A percentile compares a stretch with the other conserved stretches of the same genome.
phyloP scores from a whole-genome alignment of 2,113 vertebrate species.

The Hystrix brachyura region DNA sequence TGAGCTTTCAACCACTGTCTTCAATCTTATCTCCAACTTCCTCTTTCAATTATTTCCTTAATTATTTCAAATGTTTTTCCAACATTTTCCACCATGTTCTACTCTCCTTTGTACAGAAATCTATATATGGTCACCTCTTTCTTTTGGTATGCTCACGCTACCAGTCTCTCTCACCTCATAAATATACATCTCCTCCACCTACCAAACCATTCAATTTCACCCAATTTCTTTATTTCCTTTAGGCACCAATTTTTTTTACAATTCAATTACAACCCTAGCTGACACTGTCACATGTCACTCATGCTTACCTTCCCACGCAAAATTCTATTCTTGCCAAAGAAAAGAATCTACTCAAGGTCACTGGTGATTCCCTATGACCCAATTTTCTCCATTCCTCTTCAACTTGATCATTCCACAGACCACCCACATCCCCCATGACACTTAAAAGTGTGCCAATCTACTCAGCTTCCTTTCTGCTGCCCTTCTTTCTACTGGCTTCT shows the following conservation, averaged over 20 bases:
- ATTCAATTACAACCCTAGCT: not conserved
- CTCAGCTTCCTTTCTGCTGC: not conserved
- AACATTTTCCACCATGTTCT: not conserved
- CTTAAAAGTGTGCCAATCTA: not conserved
- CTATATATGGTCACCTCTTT: not conserved
- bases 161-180: not conserved
- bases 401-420: not conserved
- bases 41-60: not conserved
- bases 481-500: not conserved
- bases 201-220: not conserved
- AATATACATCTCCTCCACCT: not conserved
- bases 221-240: not conserved
- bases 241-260: not conserved
- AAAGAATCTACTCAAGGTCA: not conserved
- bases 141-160: not conserved
- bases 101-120: not conserved
- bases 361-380: not conserved
- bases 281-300: not conserved
- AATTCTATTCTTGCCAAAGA: not conserved
- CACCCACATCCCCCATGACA: too few relatives aligned
- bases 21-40: not conserved
- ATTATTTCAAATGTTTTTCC: not conserved
- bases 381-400: not conserved
- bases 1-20: not conserved
- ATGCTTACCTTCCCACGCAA: not conserved